Evolutionary conservation across 2,888 invertebrate genomes (phyloP), one percentile per base, ranked within the genome.

Genomic region (Eupithecia inturbata): DNA sequence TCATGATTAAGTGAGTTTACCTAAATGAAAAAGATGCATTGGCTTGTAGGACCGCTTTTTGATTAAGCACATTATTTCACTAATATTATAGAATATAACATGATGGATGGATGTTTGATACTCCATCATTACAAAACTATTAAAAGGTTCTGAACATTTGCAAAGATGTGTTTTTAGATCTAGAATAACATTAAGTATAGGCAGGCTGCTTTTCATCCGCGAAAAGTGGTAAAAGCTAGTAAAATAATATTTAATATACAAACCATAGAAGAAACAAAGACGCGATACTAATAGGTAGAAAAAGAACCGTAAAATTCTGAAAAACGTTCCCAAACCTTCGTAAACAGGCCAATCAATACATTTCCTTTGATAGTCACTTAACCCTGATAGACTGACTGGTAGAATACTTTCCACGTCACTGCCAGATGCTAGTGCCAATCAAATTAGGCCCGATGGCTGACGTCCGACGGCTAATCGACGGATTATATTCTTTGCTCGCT

Each of bases 361-460:
- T 84, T 87, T 84, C 84, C 83, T 84, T 85, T 84, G 84, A 87
- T 83, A 81, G 86, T 78, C 83, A 81, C 84, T 87, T 87, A 89
- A 90, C 85, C 84, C 83, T 79, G 85, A 88, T 72, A 67, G 72
- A 75, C 70, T 85, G 83, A 85, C 80, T 84, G 85, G 86, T 88
- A 88, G 89, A 87, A 88, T 88, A 91, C 89, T 91, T 90, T 91
- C 88, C 90, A 89, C 88, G 83, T 91, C 89, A 88, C 85, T 83
- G 85, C 83, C 93, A 93, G 91, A 89, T 93, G 92, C 85, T 77
- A 76, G 77, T 89, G 89, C 89, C 92, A 90, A 92, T 92, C 93
- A 92, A 93, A 93, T 93, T 93, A 93, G 88, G 86, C 83, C n/a
- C 88, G 89, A 91, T 92, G 91, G 91, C 89, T 86, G 87, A 85